Evolutionary conservation across 2,888 invertebrate species (phyloP).

Genomic region (Netelia virgata): DNA sequence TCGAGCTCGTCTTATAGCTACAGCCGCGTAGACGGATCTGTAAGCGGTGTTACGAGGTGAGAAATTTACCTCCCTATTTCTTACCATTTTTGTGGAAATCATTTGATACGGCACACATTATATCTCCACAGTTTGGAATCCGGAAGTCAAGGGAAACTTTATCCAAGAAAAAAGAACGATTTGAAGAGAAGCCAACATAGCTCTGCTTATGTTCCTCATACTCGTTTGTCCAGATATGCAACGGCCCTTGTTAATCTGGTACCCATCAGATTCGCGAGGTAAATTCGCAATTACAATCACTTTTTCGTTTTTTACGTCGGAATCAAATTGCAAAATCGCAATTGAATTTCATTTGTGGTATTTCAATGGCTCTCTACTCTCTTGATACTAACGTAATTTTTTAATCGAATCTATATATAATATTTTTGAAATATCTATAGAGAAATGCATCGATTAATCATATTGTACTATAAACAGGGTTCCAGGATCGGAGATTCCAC

Average conservation of each 20-base stretch:
- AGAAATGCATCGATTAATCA: background rate
- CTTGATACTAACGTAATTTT: too few species aligned
- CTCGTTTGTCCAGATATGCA: conserved; percentile 78
- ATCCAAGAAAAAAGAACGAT: conserved; percentile 64
- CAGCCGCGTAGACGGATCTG: conserved; percentile 63
- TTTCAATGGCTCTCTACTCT: background rate
- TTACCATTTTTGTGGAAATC: background rate
- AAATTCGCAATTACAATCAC: conserved; percentile 20
- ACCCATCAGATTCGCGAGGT: conserved; percentile 78
- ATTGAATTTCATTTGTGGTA: background rate
- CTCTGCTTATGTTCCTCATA: conserved; percentile 79
- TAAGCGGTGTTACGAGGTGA: conserved; percentile 62
- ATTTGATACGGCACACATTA: background rate
- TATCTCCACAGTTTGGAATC: conserved; percentile 60
- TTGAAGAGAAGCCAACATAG: conserved; percentile 67
- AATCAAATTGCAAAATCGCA: background rate
- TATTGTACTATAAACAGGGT: conserved; percentile 58
- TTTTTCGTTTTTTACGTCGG: background rate
- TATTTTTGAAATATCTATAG: conserved; percentile 3
- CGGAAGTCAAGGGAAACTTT: conserved; percentile 65
- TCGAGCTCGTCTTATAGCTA: conserved; percentile 64
- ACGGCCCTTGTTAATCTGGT: conserved; percentile 78
- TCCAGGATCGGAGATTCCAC: conserved; percentile 74
- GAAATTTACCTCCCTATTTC: background rate
- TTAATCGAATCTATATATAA: background rate